Conservation (phyloP, 2,113 vertebrate species). For the Callionymus lyra region DNA sequence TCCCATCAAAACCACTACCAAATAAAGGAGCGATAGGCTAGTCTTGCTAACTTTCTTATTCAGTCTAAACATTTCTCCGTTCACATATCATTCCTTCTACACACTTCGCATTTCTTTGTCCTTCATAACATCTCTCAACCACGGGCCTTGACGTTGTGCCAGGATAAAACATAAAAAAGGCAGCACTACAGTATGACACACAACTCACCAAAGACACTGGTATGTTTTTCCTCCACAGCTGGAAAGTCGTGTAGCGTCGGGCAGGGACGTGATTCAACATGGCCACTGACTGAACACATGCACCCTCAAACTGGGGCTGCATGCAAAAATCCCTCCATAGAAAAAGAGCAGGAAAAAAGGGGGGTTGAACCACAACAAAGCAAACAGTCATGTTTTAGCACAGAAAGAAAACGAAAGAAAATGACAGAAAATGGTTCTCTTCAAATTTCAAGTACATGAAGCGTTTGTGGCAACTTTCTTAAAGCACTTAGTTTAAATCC, state of each 20-base stretch:
- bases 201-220: too few relatives aligned
- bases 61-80: too few relatives aligned
- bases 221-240: too few relatives aligned
- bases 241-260: slow-evolving; percentile 2
- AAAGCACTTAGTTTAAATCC: slow-evolving; percentile 22
- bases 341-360: slow-evolving; percentile 10
- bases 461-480: slow-evolving; percentile 16
- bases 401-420: slow-evolving; percentile 81
- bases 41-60: too few relatives aligned
- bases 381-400: slow-evolving; percentile 25
- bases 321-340: slow-evolving; percentile 68
- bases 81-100: too few relatives aligned
- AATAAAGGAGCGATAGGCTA: too few relatives aligned
- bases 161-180: too few relatives aligned
- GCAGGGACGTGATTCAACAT: slow-evolving; percentile 25
- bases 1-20: too few relatives aligned
- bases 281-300: slow-evolving; percentile 64
- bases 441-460: slow-evolving; percentile 17
- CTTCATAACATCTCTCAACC: too few relatives aligned
- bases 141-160: too few relatives aligned
- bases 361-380: slow-evolving; percentile 13
- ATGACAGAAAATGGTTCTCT: slow-evolving; percentile 51
- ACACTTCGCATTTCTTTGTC: too few relatives aligned
- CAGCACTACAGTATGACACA: too few relatives aligned
- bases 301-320: slow-evolving; percentile 68